phyloP scores from a whole-genome alignment of 2,797 vertebrate genomes.

The Aplochiton taeniatus region DNA sequence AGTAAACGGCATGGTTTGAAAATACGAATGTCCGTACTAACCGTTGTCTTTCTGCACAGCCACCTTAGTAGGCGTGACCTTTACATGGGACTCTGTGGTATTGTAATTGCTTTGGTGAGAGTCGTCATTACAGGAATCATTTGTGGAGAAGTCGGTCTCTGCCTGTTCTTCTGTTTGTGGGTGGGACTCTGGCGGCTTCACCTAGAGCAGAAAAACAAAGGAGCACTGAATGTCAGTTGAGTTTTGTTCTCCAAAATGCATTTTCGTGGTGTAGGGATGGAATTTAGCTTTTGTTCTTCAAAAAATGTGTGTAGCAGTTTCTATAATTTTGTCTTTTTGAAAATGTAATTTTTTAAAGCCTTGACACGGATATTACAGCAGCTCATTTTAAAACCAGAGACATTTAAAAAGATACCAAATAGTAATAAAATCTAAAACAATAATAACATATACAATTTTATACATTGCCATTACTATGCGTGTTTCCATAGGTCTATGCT shows the following conservation, averaged over 20 bases:
- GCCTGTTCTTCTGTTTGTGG: constrained; percentile 54
- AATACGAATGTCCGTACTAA: constrained; percentile 63
- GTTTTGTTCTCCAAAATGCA: neutral
- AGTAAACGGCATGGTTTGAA: neutral
- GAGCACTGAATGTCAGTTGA: neutral
- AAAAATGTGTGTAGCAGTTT: too few species aligned
- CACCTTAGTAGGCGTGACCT: constrained; percentile 36
- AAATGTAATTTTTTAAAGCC: too few species aligned
- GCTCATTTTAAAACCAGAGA: too few species aligned
- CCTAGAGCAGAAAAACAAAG: constrained; percentile 73
- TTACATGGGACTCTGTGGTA: constrained; percentile 36
- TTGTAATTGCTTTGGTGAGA: constrained; percentile 40
- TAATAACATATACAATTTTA: too few species aligned
- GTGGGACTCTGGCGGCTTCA: constrained; percentile 84
- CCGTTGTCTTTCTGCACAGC: constrained; percentile 80
- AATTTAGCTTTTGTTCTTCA: too few species aligned
- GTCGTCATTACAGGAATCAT: constrained; percentile 72
- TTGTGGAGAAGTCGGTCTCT: constrained; percentile 57
- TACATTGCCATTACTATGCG: too few species aligned
- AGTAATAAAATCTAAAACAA: too few species aligned
- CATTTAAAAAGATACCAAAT: too few species aligned
- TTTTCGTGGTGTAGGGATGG: too few species aligned
- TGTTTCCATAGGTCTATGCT: constrained; percentile 27
- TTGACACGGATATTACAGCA: too few species aligned
- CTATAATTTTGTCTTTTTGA: too few species aligned